phyloP scores from a whole-genome alignment of 2,888 invertebrate species.

The Therioaphis trifolii region DNA sequence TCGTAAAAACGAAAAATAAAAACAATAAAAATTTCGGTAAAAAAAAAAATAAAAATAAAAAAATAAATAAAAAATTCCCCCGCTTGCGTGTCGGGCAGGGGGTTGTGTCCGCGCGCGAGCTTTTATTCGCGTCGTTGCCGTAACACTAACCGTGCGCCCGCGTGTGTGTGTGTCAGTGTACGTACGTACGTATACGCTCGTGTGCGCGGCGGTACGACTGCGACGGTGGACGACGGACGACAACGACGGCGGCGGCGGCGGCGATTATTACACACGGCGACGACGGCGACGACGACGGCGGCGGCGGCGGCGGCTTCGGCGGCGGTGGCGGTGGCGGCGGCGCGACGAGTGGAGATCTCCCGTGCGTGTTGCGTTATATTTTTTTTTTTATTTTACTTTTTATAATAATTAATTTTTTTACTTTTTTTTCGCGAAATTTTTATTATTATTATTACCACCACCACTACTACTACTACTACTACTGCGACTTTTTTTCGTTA shows the following conservation, averaged over 20 bases:
- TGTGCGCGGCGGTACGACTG: conserved; percentile 27
- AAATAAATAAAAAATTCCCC: conserved; percentile 2
- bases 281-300: conserved; percentile 9
- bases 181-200: neutral
- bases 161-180: too few relatives aligned
- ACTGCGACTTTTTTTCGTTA: neutral
- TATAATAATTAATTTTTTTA: too few relatives aligned
- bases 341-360: neutral
- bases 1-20: neutral
- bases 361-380: conserved; percentile 21
- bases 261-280: neutral
- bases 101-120: neutral
- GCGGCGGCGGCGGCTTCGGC: conserved; percentile 1
- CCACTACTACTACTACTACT: neutral
- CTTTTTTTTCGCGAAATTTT: too few relatives aligned
- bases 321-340: conserved; percentile 1
- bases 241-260: conserved; percentile 11
- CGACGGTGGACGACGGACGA: conserved; percentile 36
- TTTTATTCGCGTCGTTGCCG: too few relatives aligned
- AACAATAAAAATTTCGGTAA: too few relatives aligned
- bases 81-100: conserved; percentile 3
- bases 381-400: too few relatives aligned
- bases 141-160: too few relatives aligned
- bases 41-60: neutral
- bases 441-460: conserved; percentile 15